Percentiles rank a stretch among this genome's conserved stretches.
Evolutionary conservation across 37 sponge, comb jelly and placozoan genomes (phyloP).

Genomic region (Hexactinellida sp.): DNA sequence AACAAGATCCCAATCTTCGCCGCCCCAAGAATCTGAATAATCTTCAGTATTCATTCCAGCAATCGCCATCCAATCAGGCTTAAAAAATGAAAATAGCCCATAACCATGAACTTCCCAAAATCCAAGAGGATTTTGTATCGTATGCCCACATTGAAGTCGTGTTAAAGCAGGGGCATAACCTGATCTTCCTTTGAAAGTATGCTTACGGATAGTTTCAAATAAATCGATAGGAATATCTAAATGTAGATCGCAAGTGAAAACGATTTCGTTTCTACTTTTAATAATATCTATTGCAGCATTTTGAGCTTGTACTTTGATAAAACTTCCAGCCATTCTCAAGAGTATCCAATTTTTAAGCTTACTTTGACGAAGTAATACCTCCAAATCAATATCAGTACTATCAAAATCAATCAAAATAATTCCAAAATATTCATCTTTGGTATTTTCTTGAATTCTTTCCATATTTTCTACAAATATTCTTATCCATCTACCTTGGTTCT

Average conservation of each 20-base stretch:
- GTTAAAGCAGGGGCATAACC: constrained; percentile 3
- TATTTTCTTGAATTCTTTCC: background rate
- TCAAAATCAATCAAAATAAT: constrained; percentile 15
- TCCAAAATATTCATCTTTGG: background rate
- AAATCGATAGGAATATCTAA: background rate
- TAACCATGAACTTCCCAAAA: constrained; percentile 17
- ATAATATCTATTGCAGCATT: background rate
- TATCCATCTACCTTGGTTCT: constrained; percentile 2
- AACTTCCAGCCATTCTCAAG: background rate
- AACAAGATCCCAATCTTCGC: constrained; percentile 4
- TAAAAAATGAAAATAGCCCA: background rate
- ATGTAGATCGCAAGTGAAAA: background rate
- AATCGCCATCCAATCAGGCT: constrained; percentile 2
- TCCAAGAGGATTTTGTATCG: constrained; percentile 13
- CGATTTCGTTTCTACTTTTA: background rate
- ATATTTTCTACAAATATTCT: constrained; percentile 14
- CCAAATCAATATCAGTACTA: constrained; percentile 11
- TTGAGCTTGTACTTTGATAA: constrained; percentile 17
- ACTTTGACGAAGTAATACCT: background rate
- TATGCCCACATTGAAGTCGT: background rate
- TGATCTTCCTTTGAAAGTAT: background rate
- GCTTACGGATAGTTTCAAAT: background rate
- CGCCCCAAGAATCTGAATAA: constrained; percentile 2
- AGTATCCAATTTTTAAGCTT: background rate
- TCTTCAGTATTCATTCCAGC: background rate